Evolutionary conservation across 64 coral and sea anemone species (phyloP).

Genomic region (Cladopsammia gracilis): DNA sequence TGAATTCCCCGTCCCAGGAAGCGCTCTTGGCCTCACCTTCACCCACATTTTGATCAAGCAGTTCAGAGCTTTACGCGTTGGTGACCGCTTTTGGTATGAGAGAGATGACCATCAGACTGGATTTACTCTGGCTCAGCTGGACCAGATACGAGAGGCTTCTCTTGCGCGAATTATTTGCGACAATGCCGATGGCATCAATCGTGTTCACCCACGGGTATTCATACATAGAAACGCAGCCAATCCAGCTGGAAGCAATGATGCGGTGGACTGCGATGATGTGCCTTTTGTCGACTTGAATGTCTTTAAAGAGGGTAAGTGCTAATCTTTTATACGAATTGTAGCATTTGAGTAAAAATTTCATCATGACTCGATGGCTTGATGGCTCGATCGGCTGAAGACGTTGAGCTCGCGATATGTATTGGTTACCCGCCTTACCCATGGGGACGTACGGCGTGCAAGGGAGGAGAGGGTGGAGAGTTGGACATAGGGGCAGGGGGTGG

Average conservation of each 20-base stretch:
- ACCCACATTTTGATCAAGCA: constrained; percentile 28
- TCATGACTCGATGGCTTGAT: too few species aligned
- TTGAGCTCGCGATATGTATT: too few species aligned
- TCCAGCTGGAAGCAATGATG: background rate
- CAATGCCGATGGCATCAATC: background rate
- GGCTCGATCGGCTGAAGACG: too few species aligned
- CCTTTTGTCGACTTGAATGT: constrained; percentile 5
- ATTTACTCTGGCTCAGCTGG: background rate
- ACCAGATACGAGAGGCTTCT: background rate
- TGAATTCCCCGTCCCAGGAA: background rate
- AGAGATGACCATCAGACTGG: background rate
- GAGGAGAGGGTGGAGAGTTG: too few species aligned
- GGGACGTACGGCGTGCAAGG: too few species aligned
- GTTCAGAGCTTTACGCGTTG: constrained; percentile 33
- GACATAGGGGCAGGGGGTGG: too few species aligned
- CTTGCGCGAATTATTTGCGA: background rate
- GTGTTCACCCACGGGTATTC: background rate
- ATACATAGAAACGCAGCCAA: background rate
- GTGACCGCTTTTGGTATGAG: constrained; percentile 49
- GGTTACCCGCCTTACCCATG: too few species aligned
- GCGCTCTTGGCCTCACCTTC: constrained; percentile 32
- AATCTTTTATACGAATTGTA: too few species aligned
- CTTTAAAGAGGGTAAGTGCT: background rate
- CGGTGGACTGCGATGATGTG: background rate
- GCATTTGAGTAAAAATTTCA: too few species aligned